Evolutionary conservation across 2,113 vertebrate genomes (phyloP).

Genomic region (Oreotragus oreotragus): DNA sequence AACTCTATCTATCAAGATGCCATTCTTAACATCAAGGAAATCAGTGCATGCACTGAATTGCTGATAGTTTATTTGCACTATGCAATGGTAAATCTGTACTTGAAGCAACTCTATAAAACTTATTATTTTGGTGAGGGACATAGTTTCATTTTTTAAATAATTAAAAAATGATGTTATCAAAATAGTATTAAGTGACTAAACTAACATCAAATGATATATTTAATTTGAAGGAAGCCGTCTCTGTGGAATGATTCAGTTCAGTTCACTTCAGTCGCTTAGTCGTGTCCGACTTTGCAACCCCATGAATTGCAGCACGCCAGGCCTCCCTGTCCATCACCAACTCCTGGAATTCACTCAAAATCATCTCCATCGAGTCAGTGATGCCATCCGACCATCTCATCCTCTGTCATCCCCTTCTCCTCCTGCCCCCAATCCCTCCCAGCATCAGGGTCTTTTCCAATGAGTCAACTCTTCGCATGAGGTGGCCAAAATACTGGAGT

Average conservation of each 20-base stretch:
- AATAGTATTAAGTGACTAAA: neutral
- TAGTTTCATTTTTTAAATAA: neutral
- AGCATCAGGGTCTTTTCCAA: neutral
- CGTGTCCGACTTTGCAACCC: rapidly evolving
- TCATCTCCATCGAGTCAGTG: neutral
- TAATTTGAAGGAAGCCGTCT: neutral
- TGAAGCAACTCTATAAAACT: neutral
- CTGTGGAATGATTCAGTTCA: neutral
- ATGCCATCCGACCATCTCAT: neutral
- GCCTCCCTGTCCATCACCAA: neutral
- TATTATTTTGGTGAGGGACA: neutral
- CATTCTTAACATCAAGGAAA: neutral
- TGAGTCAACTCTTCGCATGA: neutral
- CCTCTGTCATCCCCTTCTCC: neutral
- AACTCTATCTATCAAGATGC: neutral
- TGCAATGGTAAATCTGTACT: neutral
- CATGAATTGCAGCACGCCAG: neutral
- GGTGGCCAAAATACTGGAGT: neutral
- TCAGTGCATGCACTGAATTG: neutral
- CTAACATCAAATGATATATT: neutral
- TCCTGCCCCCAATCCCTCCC: neutral
- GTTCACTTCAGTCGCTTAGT: neutral
- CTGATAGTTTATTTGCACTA: neutral
- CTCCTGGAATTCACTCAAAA: neutral
- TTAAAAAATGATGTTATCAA: neutral